A percentile compares a stretch with the other conserved stretches of the same genome.
Evolutionary conservation across 1,140 invertebrate species (phyloP).

Genomic region (Nasonia longicornis): DNA sequence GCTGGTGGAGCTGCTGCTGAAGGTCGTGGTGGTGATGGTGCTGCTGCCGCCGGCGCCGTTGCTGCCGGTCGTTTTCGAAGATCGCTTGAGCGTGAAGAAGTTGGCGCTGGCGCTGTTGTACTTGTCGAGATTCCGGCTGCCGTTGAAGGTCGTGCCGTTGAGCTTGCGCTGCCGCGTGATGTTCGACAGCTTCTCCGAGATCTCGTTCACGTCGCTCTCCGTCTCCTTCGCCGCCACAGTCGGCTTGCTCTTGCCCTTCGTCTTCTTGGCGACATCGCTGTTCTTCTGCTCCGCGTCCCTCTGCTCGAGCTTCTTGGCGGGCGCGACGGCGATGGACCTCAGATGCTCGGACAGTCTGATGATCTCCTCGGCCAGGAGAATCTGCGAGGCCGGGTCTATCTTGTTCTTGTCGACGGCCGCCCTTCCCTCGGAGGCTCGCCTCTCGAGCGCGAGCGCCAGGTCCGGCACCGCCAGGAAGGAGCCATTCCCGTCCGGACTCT

Average conservation of each 20-base stretch:
- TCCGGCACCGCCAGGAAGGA: constrained; percentile 50
- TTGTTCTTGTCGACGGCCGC: constrained; percentile 46
- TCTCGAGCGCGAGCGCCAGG: constrained; percentile 69
- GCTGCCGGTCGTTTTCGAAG: constrained; percentile 14
- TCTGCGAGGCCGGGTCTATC: constrained; percentile 62
- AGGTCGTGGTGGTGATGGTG: no score
- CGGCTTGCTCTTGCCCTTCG: not conserved
- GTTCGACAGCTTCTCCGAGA: constrained; percentile 78
- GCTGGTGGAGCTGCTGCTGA: no score
- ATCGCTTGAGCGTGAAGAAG: constrained; percentile 49
- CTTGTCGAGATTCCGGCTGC: constrained; percentile 36
- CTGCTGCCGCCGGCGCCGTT: not conserved
- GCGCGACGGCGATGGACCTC: constrained; percentile 55
- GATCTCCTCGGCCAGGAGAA: constrained; percentile 79
- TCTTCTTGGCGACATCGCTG: not conserved
- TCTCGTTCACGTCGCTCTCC: constrained; percentile 57
- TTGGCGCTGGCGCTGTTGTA: not conserved
- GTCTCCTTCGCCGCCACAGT: not conserved
- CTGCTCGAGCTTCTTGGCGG: not conserved
- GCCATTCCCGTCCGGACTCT: constrained; percentile 29
- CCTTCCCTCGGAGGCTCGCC: constrained; percentile 80
- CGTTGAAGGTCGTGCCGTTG: constrained; percentile 66
- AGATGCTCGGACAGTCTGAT: constrained; percentile 74
- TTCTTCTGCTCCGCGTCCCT: not conserved
- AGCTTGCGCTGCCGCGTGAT: constrained; percentile 74